Evolutionary conservation across 2,888 invertebrate species (phyloP).

Genomic region (Rhagonycha lutea): DNA sequence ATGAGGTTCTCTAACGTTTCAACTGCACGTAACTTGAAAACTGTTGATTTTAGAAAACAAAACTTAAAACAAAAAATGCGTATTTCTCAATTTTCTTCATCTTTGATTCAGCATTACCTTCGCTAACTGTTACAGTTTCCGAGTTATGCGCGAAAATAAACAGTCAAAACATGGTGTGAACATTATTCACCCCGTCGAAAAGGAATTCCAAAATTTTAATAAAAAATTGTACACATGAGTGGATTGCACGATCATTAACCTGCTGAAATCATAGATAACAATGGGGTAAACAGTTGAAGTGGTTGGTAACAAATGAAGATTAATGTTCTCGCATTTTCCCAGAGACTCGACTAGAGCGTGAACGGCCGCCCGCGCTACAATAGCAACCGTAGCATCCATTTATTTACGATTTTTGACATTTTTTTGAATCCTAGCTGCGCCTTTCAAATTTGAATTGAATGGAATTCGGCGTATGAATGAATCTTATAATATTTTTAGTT

Average conservation of each 20-base stretch:
- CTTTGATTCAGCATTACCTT: too few species aligned
- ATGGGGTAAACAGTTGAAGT: slow-evolving; percentile 53
- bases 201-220: neutral
- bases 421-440: slow-evolving; percentile 47
- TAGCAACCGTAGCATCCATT: slow-evolving; percentile 40
- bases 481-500: slow-evolving; percentile 45
- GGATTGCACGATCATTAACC: slow-evolving; percentile 33
- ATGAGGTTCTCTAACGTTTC: too few species aligned
- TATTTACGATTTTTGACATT: slow-evolving; percentile 50
- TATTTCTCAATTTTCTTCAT: too few species aligned
- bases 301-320: slow-evolving; percentile 56
- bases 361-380: slow-evolving; percentile 32
- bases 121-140: too few species aligned
- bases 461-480: slow-evolving; percentile 41
- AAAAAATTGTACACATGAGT: slow-evolving; percentile 14
- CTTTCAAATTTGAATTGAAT: slow-evolving; percentile 44
- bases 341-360: slow-evolving; percentile 38
- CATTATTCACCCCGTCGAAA: neutral
- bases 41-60: too few species aligned
- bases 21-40: too few species aligned
- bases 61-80: too few species aligned
- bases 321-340: slow-evolving; percentile 51
- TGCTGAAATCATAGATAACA: slow-evolving; percentile 44
- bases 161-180: too few species aligned
- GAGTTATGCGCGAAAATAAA: too few species aligned